Percentiles rank a stretch among this genome's conserved stretches.
Evolutionary conservation across 1,140 invertebrate genomes (phyloP).

Genomic region (Calephelis nemesis): DNA sequence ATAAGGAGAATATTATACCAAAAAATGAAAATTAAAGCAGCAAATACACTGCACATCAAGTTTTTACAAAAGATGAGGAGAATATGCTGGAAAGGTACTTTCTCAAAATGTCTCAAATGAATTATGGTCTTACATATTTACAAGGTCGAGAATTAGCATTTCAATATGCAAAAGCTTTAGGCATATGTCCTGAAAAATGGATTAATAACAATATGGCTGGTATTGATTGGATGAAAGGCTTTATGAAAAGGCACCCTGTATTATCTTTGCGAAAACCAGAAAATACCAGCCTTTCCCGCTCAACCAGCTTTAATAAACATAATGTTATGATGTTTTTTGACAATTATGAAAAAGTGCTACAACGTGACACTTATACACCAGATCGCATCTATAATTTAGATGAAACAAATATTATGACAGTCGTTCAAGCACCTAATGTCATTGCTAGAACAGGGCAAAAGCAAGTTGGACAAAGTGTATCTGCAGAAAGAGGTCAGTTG

Average conservation of each 20-base stretch:
- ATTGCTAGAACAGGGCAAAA: conserved; percentile 55
- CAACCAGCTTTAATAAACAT: conserved; percentile 61
- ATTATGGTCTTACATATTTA: conserved; percentile 41
- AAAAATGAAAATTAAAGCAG: conserved; percentile 17
- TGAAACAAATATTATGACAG: conserved; percentile 71
- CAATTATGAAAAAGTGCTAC: conserved; percentile 49
- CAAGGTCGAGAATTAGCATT: conserved; percentile 38
- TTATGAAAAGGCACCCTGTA: conserved; percentile 57
- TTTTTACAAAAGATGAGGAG: conserved; percentile 19
- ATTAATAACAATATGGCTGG: conserved; percentile 48
- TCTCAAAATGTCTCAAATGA: conserved; percentile 33
- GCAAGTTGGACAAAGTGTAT: conserved; percentile 55
- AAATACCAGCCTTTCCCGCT: conserved; percentile 55
- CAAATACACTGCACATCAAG: conserved; percentile 20
- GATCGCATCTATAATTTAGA: conserved; percentile 60
- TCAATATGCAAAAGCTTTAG: conserved; percentile 36
- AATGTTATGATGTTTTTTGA: conserved; percentile 53
- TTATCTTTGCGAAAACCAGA: conserved; percentile 62
- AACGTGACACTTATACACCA: conserved; percentile 49
- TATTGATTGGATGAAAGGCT: conserved; percentile 62
- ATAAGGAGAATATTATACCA: conserved; percentile 3
- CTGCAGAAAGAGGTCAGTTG: conserved; percentile 56
- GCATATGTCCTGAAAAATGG: conserved; percentile 50
- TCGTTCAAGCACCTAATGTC: conserved; percentile 60
- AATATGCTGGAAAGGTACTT: conserved; percentile 16